Conservation (phyloP, 92 coral and sea anemone genomes). For the Phenganax subtilis region DNA sequence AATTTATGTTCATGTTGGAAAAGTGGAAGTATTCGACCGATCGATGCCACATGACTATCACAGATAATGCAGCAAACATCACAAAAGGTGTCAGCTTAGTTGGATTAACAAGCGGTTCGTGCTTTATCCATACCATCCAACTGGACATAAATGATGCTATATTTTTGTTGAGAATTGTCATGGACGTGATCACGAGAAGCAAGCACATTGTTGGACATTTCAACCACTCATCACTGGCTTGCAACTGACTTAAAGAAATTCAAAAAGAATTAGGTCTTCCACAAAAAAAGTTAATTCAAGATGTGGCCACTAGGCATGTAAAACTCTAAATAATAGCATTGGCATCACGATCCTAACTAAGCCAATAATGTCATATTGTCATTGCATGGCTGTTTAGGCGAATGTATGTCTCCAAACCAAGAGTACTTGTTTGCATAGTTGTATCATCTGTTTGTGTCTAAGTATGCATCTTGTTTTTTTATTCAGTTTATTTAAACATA, state of each 20-base stretch:
- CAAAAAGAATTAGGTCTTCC: constrained; percentile 1
- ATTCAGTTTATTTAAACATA: no score
- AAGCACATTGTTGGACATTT: background rate
- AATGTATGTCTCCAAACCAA: no score
- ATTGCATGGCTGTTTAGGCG: no score
- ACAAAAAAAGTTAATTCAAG: background rate
- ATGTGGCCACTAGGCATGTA: background rate
- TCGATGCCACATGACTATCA: constrained; percentile 2
- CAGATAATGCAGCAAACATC: constrained; percentile 13
- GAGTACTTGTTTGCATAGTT: no score
- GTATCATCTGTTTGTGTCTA: no score
- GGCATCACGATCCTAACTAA: no score
- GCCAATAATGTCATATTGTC: no score
- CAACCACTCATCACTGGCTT: constrained; percentile 17
- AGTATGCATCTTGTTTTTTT: no score
- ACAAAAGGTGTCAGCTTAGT: background rate
- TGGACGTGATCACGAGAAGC: constrained; percentile 10
- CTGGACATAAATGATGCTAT: background rate
- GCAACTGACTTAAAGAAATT: background rate
- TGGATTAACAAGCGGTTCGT: constrained; percentile 13
- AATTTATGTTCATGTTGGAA: background rate
- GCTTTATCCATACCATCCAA: constrained; percentile 10
- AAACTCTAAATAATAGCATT: no score
- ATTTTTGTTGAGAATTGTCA: background rate
- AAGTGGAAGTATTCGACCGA: background rate